These are phyloP conservation scores for Malacoctenus gilli DNA, from an alignment of 2,797 vertebrate genomes.

Conservation along the genomic window DNA sequence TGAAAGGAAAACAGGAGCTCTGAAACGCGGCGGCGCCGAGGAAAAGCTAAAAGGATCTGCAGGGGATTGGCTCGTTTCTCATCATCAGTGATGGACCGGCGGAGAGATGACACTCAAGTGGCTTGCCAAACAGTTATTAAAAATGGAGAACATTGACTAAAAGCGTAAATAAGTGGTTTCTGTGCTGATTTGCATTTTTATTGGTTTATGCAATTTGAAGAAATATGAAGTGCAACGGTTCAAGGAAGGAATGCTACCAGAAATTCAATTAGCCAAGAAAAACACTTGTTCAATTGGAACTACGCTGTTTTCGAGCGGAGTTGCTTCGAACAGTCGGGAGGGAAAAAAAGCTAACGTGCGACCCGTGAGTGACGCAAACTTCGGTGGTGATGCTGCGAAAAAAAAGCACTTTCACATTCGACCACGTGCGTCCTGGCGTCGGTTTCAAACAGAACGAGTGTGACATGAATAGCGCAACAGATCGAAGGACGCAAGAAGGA, in stretches of 20 bases:
- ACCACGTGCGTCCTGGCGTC: neutral
- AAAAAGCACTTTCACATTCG: neutral
- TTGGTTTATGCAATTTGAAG: constrained; percentile 37
- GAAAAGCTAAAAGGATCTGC: neutral
- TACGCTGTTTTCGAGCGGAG: too few species aligned
- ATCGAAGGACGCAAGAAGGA: too few species aligned
- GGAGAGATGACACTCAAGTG: constrained; percentile 14
- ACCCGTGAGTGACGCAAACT: neutral
- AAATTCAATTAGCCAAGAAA: constrained; percentile 13
- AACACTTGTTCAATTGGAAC: neutral
- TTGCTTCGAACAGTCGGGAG: neutral
- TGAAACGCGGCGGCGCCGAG: too few species aligned
- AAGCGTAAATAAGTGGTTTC: constrained; percentile 26
- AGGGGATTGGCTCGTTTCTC: constrained; percentile 18
- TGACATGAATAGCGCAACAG: too few species aligned
- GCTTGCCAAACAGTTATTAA: constrained; percentile 25
- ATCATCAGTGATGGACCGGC: constrained; percentile 16
- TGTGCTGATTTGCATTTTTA: constrained; percentile 32
- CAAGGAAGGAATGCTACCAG: constrained; percentile 13
- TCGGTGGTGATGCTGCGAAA: neutral
- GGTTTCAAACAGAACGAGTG: too few species aligned
- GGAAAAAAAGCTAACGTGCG: neutral
- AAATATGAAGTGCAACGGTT: constrained; percentile 27
- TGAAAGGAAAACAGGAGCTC: neutral
- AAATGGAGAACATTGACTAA: constrained; percentile 22